A percentile compares a stretch with the other conserved stretches of the same genome.
Evolutionary conservation across 1,140 invertebrate genomes (phyloP).

Genomic region (Littorina saxatilis): DNA sequence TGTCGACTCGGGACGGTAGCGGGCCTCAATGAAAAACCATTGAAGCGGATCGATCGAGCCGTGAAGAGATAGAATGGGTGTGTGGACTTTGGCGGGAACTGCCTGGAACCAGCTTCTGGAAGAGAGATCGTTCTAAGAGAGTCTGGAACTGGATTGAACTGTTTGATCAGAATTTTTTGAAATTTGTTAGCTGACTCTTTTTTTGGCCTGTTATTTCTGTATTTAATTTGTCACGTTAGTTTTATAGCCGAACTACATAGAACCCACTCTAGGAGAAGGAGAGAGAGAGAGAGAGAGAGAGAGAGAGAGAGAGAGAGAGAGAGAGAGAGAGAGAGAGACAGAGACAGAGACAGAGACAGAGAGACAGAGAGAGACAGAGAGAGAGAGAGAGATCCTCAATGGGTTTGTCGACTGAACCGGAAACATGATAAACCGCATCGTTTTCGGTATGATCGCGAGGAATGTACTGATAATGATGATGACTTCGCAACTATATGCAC

Average conservation of each 20-base stretch:
- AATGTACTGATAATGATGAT: too few relatives aligned
- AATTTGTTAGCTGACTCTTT: background rate
- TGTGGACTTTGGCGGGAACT: too few relatives aligned
- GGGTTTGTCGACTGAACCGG: too few relatives aligned
- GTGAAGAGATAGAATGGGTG: too few relatives aligned
- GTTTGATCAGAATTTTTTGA: background rate
- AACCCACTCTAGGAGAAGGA: background rate
- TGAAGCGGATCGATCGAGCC: too few relatives aligned
- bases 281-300: slow-evolving; percentile 11
- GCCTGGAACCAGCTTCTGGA: background rate
- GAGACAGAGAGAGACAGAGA: background rate
- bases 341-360: background rate
- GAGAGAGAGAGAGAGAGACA: background rate
- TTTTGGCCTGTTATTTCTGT: too few relatives aligned
- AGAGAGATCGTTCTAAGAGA: background rate
- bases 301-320: background rate
- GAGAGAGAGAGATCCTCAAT: background rate
- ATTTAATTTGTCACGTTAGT: too few relatives aligned
- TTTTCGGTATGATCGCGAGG: too few relatives aligned
- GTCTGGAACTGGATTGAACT: background rate
- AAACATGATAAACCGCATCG: too few relatives aligned
- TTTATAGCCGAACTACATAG: background rate
- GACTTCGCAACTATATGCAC: too few relatives aligned
- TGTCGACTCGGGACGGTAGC: too few relatives aligned
- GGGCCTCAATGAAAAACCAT: too few relatives aligned